These are phyloP conservation scores for Aphaenogaster rudis DNA, from an alignment of 1,140 invertebrate species.

Conservation along the genomic window DNA sequence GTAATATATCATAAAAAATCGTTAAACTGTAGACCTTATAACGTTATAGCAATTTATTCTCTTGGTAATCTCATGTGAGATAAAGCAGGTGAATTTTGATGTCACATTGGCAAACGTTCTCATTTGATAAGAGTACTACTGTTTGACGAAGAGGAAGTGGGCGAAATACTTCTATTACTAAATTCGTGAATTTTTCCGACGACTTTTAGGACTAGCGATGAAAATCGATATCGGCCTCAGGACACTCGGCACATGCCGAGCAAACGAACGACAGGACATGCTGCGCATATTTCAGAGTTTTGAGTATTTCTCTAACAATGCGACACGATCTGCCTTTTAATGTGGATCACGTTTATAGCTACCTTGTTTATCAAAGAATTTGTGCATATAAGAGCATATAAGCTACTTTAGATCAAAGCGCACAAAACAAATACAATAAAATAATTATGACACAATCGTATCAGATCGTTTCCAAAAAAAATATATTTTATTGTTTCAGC, in stretches of 20 bases:
- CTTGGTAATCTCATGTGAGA: neutral
- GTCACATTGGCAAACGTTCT: neutral
- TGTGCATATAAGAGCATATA: slow-evolving; percentile 47
- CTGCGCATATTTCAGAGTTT: slow-evolving; percentile 64
- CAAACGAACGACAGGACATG: slow-evolving; percentile 70
- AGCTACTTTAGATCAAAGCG: neutral
- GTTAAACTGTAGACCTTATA: neutral
- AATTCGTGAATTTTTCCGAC: slow-evolving; percentile 39
- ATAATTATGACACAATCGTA: neutral
- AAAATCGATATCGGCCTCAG: slow-evolving; percentile 67
- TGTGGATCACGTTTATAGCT: slow-evolving; percentile 53
- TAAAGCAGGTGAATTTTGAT: neutral
- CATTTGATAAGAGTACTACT: neutral
- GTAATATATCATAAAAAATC: neutral
- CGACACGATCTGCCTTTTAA: slow-evolving; percentile 66
- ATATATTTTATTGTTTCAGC: neutral
- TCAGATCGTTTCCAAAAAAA: neutral
- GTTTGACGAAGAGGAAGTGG: neutral
- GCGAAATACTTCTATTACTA: slow-evolving; percentile 45
- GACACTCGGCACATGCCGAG: slow-evolving; percentile 66
- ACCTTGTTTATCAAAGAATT: slow-evolving; percentile 67
- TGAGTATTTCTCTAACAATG: slow-evolving; percentile 68
- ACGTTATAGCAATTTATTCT: neutral
- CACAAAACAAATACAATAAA: neutral
- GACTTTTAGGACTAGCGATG: slow-evolving; percentile 50